These are phyloP conservation scores for Perodicticus potto DNA, from an alignment of 2,797 vertebrate species.

Conservation along the genomic window DNA sequence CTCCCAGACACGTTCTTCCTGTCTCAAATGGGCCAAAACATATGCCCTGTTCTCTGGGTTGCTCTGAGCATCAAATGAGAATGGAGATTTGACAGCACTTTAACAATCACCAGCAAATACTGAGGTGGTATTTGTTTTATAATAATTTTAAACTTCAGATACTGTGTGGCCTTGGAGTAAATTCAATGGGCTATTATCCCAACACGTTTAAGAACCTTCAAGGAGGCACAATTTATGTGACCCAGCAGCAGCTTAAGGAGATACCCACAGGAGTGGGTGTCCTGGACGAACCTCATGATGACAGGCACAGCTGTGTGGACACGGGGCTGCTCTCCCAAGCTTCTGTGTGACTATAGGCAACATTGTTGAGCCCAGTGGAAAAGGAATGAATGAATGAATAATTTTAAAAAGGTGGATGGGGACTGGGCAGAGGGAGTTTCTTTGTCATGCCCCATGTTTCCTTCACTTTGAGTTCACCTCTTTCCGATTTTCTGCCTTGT, in stretches of 20 bases:
- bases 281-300: background rate
- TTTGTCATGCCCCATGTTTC: background rate
- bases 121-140: background rate
- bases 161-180: background rate
- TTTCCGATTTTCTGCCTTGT: background rate
- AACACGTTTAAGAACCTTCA: background rate
- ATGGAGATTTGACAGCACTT: background rate
- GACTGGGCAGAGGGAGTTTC: background rate
- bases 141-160: background rate
- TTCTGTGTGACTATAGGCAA: background rate
- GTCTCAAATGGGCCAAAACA: background rate
- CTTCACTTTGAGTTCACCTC: background rate
- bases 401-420: too few relatives aligned
- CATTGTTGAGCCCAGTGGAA: background rate
- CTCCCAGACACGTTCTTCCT: background rate
- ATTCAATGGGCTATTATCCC: background rate
- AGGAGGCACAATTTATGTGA: background rate
- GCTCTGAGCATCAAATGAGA: background rate
- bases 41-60: background rate
- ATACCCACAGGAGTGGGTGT: too few relatives aligned
- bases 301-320: rapidly evolving
- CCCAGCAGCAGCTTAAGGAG: background rate
- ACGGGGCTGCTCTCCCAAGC: background rate
- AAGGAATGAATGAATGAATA: background rate
- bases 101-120: background rate